Conservation (phyloP, 2,888 invertebrate genomes). For the Oxycera nigricornis region DNA sequence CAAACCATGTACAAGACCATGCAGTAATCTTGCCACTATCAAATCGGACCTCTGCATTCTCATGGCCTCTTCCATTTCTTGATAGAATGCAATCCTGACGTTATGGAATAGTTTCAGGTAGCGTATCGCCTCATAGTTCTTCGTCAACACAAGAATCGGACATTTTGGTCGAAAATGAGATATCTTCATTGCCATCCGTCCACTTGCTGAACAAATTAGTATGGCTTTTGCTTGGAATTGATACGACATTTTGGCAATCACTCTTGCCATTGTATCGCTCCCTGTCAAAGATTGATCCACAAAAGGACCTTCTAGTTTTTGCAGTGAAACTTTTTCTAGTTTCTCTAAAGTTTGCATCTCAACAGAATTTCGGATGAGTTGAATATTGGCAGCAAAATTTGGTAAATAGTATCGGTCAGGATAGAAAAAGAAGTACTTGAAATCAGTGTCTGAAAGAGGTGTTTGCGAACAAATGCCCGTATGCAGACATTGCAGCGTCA, state of each 20-base stretch:
- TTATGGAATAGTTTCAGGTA: constrained; percentile 55
- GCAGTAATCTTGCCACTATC: neutral
- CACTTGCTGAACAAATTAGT: constrained; percentile 53
- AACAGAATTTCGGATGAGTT: constrained; percentile 49
- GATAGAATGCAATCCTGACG: constrained; percentile 40
- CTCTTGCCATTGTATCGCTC: constrained; percentile 54
- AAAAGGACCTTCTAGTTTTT: constrained; percentile 3
- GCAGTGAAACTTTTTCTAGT: neutral
- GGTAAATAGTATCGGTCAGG: constrained; percentile 7
- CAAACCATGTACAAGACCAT: constrained; percentile 22
- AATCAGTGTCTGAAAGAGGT: neutral
- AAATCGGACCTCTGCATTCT: neutral
- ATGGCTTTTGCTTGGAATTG: constrained; percentile 54
- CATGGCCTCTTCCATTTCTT: constrained; percentile 5
- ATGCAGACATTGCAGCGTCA: constrained; percentile 50
- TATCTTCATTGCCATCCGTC: constrained; percentile 56
- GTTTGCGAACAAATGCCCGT: no score
- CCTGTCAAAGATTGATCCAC: constrained; percentile 53
- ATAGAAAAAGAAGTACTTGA: constrained; percentile 30
- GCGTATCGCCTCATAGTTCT: constrained; percentile 52
- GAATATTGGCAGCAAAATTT: constrained; percentile 48
- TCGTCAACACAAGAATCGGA: constrained; percentile 55
- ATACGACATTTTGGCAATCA: constrained; percentile 53
- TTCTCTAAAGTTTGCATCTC: neutral
- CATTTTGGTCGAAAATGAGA: constrained; percentile 56